Evolutionary conservation across 2,113 vertebrate genomes (phyloP), one percentile per base, ranked within the genome.

Genomic region (Pseudopodoces humilis): DNA sequence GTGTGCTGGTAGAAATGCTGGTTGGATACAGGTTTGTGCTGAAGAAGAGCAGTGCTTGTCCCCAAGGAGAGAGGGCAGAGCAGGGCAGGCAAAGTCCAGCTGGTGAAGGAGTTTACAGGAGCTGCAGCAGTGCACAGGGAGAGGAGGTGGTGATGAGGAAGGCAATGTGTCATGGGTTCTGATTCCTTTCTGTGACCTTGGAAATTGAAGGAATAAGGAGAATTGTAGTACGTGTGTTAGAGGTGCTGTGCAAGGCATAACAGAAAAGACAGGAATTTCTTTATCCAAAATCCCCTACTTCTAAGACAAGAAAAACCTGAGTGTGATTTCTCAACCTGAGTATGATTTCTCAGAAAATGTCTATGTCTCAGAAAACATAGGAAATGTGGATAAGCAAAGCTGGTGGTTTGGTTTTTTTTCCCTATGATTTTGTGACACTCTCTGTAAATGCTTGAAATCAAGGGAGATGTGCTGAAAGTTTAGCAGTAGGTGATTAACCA

Each of bases 391-490:
- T 50, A 16, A 55, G 2, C 10, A 60, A 85, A 72, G 5, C 3
- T 55, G 6, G 1, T 11, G 5, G 39, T 22, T 21, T 27, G 12
- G 2, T 0, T 2, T 6, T 31, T 52, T 58, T 67, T 25, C 2
- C 3, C 27, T 14, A 14, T 44, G 5, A 21, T 67, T 78, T 78
- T 30, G 11, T 14, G 17, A 31, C 31, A 39, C 8, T 10, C 5
- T 70, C 76, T 41, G 22, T 65, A 78, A 89, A 69, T 37, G 30
- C 15, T 81, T 84, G 60, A 56, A 47, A 56, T 22, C 5, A 80
- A 88, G 92, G 13, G 25, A 69, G 9, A 15, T 15, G 10, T 18
- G 69, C 33, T 83, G 12, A 60, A 55, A 60, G 21, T 35, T 85
- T 56, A 86, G 11, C 10, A 60, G 20, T 59, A 30, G 10, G 5